These are phyloP conservation scores for Liparis tanakae DNA, from an alignment of 2,797 vertebrate species.

Conservation along the genomic window DNA sequence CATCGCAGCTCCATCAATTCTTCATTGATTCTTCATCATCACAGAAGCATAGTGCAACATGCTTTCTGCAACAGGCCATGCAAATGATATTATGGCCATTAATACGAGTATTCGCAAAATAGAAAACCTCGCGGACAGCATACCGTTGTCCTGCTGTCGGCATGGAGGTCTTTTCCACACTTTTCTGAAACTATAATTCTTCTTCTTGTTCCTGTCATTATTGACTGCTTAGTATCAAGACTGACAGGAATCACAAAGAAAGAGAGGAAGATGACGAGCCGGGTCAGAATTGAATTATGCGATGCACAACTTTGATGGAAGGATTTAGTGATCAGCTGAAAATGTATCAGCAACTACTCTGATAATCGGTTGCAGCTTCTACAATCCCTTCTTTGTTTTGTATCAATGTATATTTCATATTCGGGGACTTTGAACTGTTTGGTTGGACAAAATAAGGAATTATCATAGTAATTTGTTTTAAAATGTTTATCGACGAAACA, in stretches of 20 bases:
- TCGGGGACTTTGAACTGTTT: not conserved
- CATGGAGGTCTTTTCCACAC: not conserved
- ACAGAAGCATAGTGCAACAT: constrained; percentile 15
- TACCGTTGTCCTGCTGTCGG: constrained; percentile 6
- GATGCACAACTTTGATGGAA: not conserved
- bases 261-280: not conserved
- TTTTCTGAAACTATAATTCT: not conserved
- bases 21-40: constrained; percentile 44
- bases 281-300: not conserved
- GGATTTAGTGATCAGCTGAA: not conserved
- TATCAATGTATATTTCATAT: not conserved
- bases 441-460: not conserved
- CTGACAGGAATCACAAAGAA: not conserved
- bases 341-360: not conserved
- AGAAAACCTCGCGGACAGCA: not conserved
- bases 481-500: not conserved
- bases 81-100: constrained; percentile 5
- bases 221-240: not conserved
- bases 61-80: constrained; percentile 18
- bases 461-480: not conserved
- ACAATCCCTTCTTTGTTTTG: not conserved
- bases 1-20: constrained; percentile 44
- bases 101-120: constrained; percentile 20
- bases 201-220: not conserved
- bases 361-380: not conserved